Conservation (phyloP, 2,797 vertebrate genomes). For the Coregonus ussuriensis region DNA sequence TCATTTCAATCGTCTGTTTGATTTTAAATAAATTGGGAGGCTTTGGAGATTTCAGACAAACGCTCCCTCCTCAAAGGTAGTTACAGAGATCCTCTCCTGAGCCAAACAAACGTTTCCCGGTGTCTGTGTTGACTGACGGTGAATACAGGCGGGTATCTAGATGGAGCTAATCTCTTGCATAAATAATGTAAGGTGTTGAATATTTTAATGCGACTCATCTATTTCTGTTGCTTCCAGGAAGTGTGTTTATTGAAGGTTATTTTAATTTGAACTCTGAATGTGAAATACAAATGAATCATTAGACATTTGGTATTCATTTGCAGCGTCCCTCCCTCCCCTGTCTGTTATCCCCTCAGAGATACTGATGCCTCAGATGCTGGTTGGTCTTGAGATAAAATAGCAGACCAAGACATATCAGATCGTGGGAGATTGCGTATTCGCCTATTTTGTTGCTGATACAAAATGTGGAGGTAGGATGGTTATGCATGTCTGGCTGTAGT, state of each 20-base stretch:
- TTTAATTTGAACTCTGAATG: slow-evolving; percentile 78
- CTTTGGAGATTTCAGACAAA: slow-evolving; percentile 69
- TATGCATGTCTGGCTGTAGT: neutral
- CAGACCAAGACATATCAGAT: slow-evolving; percentile 60
- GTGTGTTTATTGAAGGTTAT: slow-evolving; percentile 78
- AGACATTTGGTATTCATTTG: slow-evolving; percentile 60
- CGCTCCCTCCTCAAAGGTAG: slow-evolving; percentile 55
- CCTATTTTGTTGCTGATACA: slow-evolving; percentile 72
- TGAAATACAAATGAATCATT: slow-evolving; percentile 73
- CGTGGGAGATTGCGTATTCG: slow-evolving; percentile 59
- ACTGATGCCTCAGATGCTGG: slow-evolving; percentile 48
- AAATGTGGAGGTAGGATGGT: slow-evolving; percentile 66
- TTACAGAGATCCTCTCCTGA: slow-evolving; percentile 63
- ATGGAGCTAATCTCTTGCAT: slow-evolving; percentile 81
- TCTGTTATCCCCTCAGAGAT: slow-evolving; percentile 35
- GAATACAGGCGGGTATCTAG: slow-evolving; percentile 72
- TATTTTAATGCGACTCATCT: slow-evolving; percentile 80
- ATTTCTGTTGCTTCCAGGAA: slow-evolving; percentile 54
- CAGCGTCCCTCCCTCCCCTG: slow-evolving; percentile 23
- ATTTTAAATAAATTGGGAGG: slow-evolving; percentile 77
- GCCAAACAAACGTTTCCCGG: slow-evolving; percentile 26
- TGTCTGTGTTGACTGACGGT: slow-evolving; percentile 63
- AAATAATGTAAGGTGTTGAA: slow-evolving; percentile 83
- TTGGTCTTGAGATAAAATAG: slow-evolving; percentile 62
- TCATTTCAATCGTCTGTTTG: slow-evolving; percentile 75